Conservation (phyloP, 2,888 invertebrate genomes). For the Limnephilus auricula region DNA sequence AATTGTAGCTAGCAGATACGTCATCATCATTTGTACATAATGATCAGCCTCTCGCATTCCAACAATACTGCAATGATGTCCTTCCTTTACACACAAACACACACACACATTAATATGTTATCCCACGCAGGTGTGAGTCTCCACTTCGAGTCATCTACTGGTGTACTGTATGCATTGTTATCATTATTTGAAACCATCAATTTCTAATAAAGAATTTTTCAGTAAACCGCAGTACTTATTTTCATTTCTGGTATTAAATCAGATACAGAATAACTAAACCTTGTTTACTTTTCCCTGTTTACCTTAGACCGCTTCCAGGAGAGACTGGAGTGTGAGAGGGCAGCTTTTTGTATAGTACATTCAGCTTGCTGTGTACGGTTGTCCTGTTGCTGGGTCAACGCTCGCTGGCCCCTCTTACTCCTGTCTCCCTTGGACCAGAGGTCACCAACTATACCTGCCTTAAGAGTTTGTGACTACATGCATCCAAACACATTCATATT, state of each 20-base stretch:
- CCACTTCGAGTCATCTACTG: constrained; percentile 68
- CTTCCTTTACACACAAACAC: not conserved
- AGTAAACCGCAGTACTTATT: constrained; percentile 64
- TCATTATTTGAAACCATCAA: constrained; percentile 59
- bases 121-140: not conserved
- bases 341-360: not conserved
- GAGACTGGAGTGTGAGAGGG: not conserved
- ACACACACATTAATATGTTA: not conserved
- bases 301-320: not conserved
- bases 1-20: not conserved
- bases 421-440: not conserved
- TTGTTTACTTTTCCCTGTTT: constrained; percentile 56
- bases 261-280: constrained; percentile 46
- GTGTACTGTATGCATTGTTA: constrained; percentile 70
- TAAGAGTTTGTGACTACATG: not conserved
- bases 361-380: not conserved
- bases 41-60: not conserved
- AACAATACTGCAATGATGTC: constrained; percentile 24
- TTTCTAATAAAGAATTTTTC: constrained; percentile 63
- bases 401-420: not conserved
- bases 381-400: not conserved
- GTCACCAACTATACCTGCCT: not conserved
- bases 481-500: not conserved
- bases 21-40: not conserved
- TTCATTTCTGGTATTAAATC: constrained; percentile 56